Conservation (phyloP, 2,888 invertebrate genomes). For the Pachymerium ferrugineum region DNA sequence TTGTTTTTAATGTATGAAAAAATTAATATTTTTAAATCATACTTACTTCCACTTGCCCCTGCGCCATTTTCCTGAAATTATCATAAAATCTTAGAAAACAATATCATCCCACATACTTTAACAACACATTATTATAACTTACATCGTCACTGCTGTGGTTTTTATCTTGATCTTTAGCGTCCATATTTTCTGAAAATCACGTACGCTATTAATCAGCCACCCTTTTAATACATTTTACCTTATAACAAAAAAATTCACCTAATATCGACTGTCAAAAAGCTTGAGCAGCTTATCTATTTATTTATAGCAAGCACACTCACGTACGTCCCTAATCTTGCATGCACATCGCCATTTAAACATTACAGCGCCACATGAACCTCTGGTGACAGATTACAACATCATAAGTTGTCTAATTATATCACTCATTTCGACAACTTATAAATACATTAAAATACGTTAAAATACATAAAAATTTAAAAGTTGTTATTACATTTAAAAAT, state of each 20-base stretch:
- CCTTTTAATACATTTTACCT: background rate
- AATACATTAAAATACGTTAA: too few relatives aligned
- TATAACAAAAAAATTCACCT: too few relatives aligned
- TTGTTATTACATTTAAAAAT: too few relatives aligned
- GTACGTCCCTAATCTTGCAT: background rate
- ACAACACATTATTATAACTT: background rate
- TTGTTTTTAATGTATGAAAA: background rate
- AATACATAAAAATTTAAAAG: too few relatives aligned
- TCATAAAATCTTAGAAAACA: background rate
- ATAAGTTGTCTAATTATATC: background rate
- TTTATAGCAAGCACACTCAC: background rate
- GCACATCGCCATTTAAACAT: background rate
- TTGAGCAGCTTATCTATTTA: too few relatives aligned
- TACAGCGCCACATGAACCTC: background rate
- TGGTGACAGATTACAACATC: background rate
- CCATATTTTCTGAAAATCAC: background rate
- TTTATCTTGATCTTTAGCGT: background rate
- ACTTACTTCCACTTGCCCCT: background rate
- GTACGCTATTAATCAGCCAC: background rate
- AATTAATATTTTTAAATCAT: too few relatives aligned
- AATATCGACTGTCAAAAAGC: too few relatives aligned
- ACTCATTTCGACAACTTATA: too few relatives aligned
- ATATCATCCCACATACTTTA: background rate
- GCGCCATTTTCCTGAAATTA: background rate
- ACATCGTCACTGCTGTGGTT: conserved; percentile 16